These are phyloP conservation scores for Okapia johnstoni DNA, from an alignment of 2,113 vertebrate genomes.

Conservation along the genomic window DNA sequence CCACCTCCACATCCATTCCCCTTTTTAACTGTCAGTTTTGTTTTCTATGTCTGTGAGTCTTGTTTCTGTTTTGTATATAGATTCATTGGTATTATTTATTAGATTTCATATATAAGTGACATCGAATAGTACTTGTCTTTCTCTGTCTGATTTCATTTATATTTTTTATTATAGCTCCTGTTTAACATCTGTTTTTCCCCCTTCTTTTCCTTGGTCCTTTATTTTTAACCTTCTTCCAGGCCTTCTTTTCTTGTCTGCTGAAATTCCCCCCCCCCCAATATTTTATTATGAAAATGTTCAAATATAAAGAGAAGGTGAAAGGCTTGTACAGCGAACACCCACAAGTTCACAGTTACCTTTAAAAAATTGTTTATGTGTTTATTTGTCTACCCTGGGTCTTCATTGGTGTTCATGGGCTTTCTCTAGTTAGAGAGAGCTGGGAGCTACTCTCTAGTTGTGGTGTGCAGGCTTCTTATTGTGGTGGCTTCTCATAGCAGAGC, in stretches of 20 bases:
- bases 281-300: constrained; percentile 1
- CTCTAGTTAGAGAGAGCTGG: neutral
- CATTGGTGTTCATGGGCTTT: neutral
- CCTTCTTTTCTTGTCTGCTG: neutral
- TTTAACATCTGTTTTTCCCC: neutral
- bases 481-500: neutral
- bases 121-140: neutral
- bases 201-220: neutral
- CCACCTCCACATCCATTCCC: neutral
- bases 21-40: neutral
- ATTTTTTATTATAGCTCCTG: neutral
- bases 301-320: neutral
- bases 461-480: neutral
- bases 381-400: neutral
- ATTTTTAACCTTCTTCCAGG: neutral
- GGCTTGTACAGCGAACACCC: neutral
- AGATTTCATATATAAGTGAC: neutral
- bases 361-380: neutral
- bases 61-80: neutral
- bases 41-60: neutral
- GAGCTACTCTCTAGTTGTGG: neutral
- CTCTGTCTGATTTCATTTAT: neutral
- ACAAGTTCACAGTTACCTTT: neutral
- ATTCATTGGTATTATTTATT: neutral
- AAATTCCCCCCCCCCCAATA: neutral